Percentiles rank a stretch among this genome's conserved stretches.
Evolutionary conservation across 2,888 invertebrate species (phyloP).

Genomic region (Thereva unica): DNA sequence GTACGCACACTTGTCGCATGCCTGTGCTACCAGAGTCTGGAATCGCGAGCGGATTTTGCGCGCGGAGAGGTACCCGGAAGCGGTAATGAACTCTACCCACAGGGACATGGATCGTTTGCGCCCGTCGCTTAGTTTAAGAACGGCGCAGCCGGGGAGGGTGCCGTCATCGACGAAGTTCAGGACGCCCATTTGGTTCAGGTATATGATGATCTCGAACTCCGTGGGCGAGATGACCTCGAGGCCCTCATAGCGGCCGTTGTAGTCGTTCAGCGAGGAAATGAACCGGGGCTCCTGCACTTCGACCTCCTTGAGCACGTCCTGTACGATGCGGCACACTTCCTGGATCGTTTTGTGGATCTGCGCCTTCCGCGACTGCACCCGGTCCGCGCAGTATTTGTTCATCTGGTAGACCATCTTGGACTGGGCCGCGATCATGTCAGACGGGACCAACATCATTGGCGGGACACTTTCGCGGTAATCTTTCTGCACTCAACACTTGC

Average conservation of each 20-base stretch:
- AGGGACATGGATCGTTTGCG: conserved; percentile 95
- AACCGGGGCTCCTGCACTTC: conserved; percentile 94
- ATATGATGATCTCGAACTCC: conserved; percentile 94
- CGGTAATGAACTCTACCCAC: conserved; percentile 98
- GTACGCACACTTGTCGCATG: conserved; percentile 92
- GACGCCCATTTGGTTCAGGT: conserved; percentile 98
- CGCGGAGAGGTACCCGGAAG: conserved; percentile 93
- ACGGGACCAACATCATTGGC: conserved; percentile 81
- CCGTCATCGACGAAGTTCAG: conserved; percentile 97
- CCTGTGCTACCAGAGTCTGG: conserved; percentile 86
- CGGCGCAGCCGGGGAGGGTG: conserved; percentile 88
- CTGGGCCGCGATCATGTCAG: conserved; percentile 93
- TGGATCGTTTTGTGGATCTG: conserved; percentile 87
- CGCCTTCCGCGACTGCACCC: conserved; percentile 84
- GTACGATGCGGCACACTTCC: conserved; percentile 90
- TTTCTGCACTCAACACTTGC: neutral
- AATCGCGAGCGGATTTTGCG: conserved; percentile 93
- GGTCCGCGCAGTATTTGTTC: conserved; percentile 91
- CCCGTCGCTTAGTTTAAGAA: conserved; percentile 92
- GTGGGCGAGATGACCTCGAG: conserved; percentile 90
- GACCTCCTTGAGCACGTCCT: conserved; percentile 93
- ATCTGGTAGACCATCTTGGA: conserved; percentile 95
- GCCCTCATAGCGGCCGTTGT: conserved; percentile 89
- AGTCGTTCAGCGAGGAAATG: conserved; percentile 87
- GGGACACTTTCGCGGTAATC: neutral